Evolutionary conservation across 1,140 invertebrate species (phyloP).

Genomic region (Zaprionus africanus): DNA sequence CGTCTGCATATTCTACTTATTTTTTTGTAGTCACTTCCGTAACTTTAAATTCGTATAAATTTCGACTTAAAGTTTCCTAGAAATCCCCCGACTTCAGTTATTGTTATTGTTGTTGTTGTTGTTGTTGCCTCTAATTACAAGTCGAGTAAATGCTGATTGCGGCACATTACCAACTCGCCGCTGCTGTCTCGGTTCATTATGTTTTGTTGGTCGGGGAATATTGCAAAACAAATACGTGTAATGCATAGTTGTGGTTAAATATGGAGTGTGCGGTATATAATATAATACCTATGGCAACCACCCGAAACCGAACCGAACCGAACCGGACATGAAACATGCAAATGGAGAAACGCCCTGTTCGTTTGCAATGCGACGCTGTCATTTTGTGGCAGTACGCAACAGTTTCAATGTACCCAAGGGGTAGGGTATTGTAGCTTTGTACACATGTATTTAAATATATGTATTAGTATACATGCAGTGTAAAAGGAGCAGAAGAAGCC

Average conservation of each 20-base stretch:
- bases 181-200: constrained; percentile 14
- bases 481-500: too few species aligned
- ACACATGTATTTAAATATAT: too few species aligned
- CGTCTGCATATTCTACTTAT: not conserved
- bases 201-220: not conserved
- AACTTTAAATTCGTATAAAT: not conserved
- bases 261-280: constrained; percentile 23
- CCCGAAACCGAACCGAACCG: not conserved
- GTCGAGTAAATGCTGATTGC: constrained; percentile 52
- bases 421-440: too few species aligned
- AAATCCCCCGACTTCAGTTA: not conserved
- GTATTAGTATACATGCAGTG: too few species aligned
- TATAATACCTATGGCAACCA: constrained; percentile 11
- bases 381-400: constrained; percentile 48
- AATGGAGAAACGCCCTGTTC: constrained; percentile 45
- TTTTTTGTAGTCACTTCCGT: not conserved
- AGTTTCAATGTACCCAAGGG: too few species aligned
- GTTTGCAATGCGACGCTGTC: constrained; percentile 14
- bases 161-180: constrained; percentile 43
- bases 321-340: constrained; percentile 44
- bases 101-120: not conserved
- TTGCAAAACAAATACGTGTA: constrained; percentile 43
- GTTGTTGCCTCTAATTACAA: constrained; percentile 32
- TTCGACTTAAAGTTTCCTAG: constrained; percentile 6
- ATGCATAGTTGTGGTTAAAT: constrained; percentile 29